Base-by-base conservation (phyloP, 2,888 invertebrate species). In the Limnephilus rhombicus region DNA sequence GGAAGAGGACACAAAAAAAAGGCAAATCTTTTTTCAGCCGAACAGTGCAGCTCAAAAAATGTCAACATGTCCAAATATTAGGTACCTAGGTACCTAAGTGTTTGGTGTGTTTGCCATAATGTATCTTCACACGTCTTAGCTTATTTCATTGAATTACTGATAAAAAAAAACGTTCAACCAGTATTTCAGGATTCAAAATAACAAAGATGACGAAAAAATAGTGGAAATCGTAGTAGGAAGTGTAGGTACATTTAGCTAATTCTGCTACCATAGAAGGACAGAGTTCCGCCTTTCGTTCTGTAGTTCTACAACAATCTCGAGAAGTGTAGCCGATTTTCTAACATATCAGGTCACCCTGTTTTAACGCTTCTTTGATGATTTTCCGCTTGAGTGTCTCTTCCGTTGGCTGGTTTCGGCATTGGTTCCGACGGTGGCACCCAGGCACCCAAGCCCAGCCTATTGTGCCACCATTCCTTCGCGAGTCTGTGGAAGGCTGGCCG, bases 351-450 rank as follows among this genome's bases (percentile, higher is more conserved):
- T 89, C 81, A 89, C 89, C 89, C 89, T 89, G 12, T 82, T 82
- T 45, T 18, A 89, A 89, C 89, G 89, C 89, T 82, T 45, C 82
- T 89, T 89, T 82, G 89, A 45, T 82, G 45, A 89, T 89, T 89
- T 81, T 37, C 80, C 82, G 89, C 81, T 81, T 37, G 89, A 89
- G 81, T 41, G 81, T 45, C 82, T 31, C 82, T 89, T 89, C 89
- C 89, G 89, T 24, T 89, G 37, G n/a, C 82, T 31, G 41, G 80
- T 88, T 18, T 29, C 68, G 68, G 86, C 53, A 29, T 86, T 86
- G 68, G 88, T 88, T 88, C 88, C 88, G 31, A 37, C 88, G 34
- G 88, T 80, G 88, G 88, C 88, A 88, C 88, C 88, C 88, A 88
- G 88, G 88, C 88, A 88, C 88, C 88, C 88, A 88, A 88, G 85